A percentile compares a stretch with the other conserved stretches of the same genome.
Evolutionary conservation across 1,140 invertebrate species (phyloP).

Genomic region (Brachionus rotundiformis): DNA sequence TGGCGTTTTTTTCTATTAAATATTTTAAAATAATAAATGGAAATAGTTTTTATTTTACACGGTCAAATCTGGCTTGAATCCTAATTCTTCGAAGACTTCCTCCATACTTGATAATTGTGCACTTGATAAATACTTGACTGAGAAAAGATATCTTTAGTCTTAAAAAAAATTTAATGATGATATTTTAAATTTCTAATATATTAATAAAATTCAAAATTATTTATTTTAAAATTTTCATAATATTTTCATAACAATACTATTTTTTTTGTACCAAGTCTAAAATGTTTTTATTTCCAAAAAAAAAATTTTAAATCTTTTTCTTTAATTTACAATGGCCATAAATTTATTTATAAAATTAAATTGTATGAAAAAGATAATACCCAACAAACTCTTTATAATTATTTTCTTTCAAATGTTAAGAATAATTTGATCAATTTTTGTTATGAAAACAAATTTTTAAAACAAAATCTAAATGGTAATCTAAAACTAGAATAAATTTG

Average conservation of each 20-base stretch:
- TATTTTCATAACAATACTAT: too few relatives aligned
- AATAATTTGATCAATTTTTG: neutral
- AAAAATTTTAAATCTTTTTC: too few relatives aligned
- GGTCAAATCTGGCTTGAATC: neutral
- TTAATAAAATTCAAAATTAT: too few relatives aligned
- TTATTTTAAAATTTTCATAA: too few relatives aligned
- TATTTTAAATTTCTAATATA: too few relatives aligned
- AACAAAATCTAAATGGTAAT: neutral
- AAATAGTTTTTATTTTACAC: neutral
- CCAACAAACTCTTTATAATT: too few relatives aligned
- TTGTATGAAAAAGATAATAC: too few relatives aligned
- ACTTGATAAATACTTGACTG: neutral
- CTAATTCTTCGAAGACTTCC: neutral
- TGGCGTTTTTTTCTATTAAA: conserved; percentile 36
- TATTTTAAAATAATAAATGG: neutral
- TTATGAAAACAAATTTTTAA: neutral
- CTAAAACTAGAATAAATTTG: neutral
- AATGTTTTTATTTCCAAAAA: too few relatives aligned
- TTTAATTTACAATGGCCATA: too few relatives aligned
- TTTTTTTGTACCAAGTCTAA: too few relatives aligned
- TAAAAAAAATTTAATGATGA: conserved; percentile 3
- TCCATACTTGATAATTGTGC: neutral
- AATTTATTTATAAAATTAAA: too few relatives aligned
- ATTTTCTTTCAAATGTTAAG: neutral
- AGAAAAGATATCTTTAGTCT: neutral